Base-by-base conservation (phyloP, 2,888 invertebrate species). In the Diloba caeruleocephala region DNA sequence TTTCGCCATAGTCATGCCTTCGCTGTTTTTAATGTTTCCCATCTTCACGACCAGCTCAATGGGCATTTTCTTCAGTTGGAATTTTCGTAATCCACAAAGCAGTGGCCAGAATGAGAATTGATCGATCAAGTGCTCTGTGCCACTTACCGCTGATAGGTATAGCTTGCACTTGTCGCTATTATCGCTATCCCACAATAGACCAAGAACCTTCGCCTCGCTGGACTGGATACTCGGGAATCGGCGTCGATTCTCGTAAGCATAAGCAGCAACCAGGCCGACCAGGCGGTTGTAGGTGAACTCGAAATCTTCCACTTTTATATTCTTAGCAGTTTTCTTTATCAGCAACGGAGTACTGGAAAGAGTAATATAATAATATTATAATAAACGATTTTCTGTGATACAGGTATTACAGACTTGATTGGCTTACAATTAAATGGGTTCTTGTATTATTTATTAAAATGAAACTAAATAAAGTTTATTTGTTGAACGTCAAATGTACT, bases 261-360 rank as follows among this genome's bases (percentile, higher is more conserved):
- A 87, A 0, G 82, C 85, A 0, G 88, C 88, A 1, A 74, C 74
- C 2, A 88, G 50, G 0, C 84, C 83, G 0, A 70, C 75, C 0
- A 88, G 66, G 2, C 88, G 79, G 51, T 87, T 87, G 52, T 70
- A 71, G 1, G 88, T 87, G 37, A 88, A 87, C 48, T 87, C 85
- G 26, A 56, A 76, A 32, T 79, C 76, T 56, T 82, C 78, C 0
- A 87, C 72, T 0, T 23, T 15, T 0, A 82, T 58, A 1, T 80
- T 77, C 1, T 60, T 57, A 1, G 81, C 83, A 0, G 84, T 79
- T 51, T 78, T 84, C 53, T 76, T 82, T 1, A 87, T 61, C 1
- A 82, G 43, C 13, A 88, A 52, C 1, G 86, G 86, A 9, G 65
- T 74, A 26, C 87, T 87, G 76, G 8, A 78, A 79, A 17, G 15